Base-by-base conservation (phyloP, 1,140 invertebrate genomes). In the Zaprionus camerounensis region DNA sequence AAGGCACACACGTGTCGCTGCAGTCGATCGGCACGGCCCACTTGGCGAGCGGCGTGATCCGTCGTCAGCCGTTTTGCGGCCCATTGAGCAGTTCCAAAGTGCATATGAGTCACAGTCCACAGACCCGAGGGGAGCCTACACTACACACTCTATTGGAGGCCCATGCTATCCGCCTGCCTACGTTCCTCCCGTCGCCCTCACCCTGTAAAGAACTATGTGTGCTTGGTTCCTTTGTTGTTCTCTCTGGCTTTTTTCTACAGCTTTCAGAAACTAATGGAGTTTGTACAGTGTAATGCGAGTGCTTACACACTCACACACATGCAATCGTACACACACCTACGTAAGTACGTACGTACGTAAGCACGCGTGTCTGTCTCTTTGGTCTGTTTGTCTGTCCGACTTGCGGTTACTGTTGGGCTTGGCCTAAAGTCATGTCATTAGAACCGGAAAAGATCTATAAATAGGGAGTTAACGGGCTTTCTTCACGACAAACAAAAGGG, bases 371-470 rank as follows among this genome's bases (percentile, higher is more conserved):
- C 17, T 12, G 46, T 51, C 12, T 46, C 3, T 15, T 15, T 4
- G 36, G 41, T 20, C 41, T 51, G 46, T 51, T 24, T 51, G 46
- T 24, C 20, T 51, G 46, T 20, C 46, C 20, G 46, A 58, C 31
- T 28, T 46, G 20, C 13, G 22, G 44, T 59, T 58, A 51, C 34
- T 58, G 59, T 63, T 73, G 75, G 75, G 75, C 75, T 73, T 68
- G 75, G 75, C 64, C 44, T 12, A 20, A 56, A 62, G 70, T 73
- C 70, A 41, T 77, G 75, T 74, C 64, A 74, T 77, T 77, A 74
- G 75, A 77, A 77, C 75, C 75, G 75, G 75, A 77, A 77, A 77
- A 74, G 71, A 51, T 74, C 62, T 77, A 69, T 73, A 77, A 77
- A 77, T 74, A 41, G 75, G 41, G 53, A 77, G 71, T 69, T 73